Conservation (phyloP, 1,140 invertebrate genomes). For the Aradophagus sp. region DNA sequence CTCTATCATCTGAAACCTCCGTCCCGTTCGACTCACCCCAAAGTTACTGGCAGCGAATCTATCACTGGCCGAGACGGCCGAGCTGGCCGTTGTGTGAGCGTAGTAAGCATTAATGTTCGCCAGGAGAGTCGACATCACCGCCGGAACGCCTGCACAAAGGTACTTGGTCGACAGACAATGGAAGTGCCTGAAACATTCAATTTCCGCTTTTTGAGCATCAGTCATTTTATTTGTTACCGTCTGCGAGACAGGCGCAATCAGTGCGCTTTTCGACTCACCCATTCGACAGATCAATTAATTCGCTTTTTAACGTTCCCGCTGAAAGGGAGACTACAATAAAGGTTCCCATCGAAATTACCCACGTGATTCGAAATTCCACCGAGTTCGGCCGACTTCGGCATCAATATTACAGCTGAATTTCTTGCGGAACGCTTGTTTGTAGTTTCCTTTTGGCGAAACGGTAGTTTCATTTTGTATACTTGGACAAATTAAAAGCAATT, state of each 20-base stretch:
- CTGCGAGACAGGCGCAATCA: neutral
- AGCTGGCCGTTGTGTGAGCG: conserved; percentile 98
- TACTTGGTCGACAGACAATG: conserved; percentile 99
- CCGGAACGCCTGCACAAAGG: conserved; percentile 97
- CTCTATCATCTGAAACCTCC: conserved; percentile 33
- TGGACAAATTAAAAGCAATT: too few species aligned
- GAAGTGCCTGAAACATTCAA: conserved; percentile 87
- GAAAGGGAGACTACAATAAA: too few species aligned
- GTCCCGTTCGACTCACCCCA: conserved; percentile 82
- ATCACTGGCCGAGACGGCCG: conserved; percentile 98
- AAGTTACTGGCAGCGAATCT: conserved; percentile 99
- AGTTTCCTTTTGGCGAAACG: too few species aligned
- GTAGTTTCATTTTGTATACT: too few species aligned
- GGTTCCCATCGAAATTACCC: too few species aligned
- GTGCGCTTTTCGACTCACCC: neutral
- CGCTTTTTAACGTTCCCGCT: too few species aligned
- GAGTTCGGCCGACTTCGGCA: too few species aligned
- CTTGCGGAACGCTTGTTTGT: too few species aligned
- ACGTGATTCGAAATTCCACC: too few species aligned
- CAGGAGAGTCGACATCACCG: conserved; percentile 98
- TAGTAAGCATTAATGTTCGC: conserved; percentile 99
- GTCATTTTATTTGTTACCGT: conserved; percentile 3
- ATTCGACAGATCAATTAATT: conserved; percentile 4
- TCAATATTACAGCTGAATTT: too few species aligned
- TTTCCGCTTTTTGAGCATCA: conserved; percentile 27